A percentile compares a stretch with the other conserved stretches of the same genome.
Evolutionary conservation across 2,113 vertebrate species (phyloP).

Genomic region (Hirundichthys speculiger): DNA sequence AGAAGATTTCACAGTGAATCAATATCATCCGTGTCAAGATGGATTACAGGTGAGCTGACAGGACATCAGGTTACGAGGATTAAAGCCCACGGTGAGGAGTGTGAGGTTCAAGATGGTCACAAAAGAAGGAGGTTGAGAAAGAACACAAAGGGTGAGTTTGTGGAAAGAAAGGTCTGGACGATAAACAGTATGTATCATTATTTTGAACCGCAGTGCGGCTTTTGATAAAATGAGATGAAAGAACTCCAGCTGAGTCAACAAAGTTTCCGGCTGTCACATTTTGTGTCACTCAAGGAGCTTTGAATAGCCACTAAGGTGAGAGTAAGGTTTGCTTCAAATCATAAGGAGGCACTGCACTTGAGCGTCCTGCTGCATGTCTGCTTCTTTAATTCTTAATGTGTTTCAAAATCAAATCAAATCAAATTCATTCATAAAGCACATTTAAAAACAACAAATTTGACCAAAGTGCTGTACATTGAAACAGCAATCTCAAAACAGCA

Average conservation of each 20-base stretch:
- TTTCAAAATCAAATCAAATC: no score
- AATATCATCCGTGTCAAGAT: slow-evolving; percentile 46
- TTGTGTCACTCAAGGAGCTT: slow-evolving; percentile 32
- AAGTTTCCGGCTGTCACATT: slow-evolving; percentile 32
- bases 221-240: slow-evolving; percentile 29
- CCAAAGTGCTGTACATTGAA: no score
- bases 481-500: no score
- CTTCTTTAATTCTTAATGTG: slow-evolving; percentile 22
- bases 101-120: slow-evolving; percentile 21
- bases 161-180: slow-evolving; percentile 7
- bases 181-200: slow-evolving; percentile 9
- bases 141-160: slow-evolving; percentile 26
- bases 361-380: slow-evolving; percentile 22
- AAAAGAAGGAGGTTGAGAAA: slow-evolving; percentile 35
- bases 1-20: slow-evolving; percentile 57
- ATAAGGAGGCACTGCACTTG: slow-evolving; percentile 9
- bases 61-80: slow-evolving; percentile 41
- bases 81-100: slow-evolving; percentile 21
- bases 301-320: slow-evolving; percentile 19
- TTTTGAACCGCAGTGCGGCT: slow-evolving; percentile 4
- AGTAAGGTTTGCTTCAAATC: slow-evolving; percentile 12
- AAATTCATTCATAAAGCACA: no score
- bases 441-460: no score
- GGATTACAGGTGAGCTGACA: slow-evolving; percentile 45
- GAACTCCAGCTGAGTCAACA: slow-evolving; percentile 18